Evolutionary conservation across 2,888 invertebrate genomes (phyloP), one percentile per base, ranked within the genome.

Genomic region (Pardosa pseudoannulata): DNA sequence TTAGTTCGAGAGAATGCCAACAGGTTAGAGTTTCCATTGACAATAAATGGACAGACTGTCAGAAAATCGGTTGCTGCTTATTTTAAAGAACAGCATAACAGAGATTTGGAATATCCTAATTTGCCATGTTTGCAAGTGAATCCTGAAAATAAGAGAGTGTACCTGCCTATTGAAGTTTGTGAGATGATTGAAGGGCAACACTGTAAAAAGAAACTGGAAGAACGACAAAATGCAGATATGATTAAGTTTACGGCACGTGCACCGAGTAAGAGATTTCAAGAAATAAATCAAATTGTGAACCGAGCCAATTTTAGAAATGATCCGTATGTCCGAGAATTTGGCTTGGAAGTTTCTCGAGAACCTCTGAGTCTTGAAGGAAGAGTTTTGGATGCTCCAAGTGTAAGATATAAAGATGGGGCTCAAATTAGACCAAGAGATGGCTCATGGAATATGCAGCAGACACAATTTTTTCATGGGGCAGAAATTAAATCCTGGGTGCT

Each of bases 71-170:
- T 89, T 1, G 68, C 71, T 0, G 36, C 82, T 0, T 89, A 89
- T 71, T 89, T 89, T 72, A 23, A 23, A 1, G 1, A 27, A 3
- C 70, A 79, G 16, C 76, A 88, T 56, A 78, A 41, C 0, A 50
- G 1, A 9, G n/a, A 6, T n/a, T 56, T 88, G 9, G 1, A 28
- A 36, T 89, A 62, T 68, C 83, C 88, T 7, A 70, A 88, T 32
- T 36, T 89, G 11, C 89, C 89, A 28, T 89, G 89, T 50, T 39
- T 89, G 16, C 81, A 88, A 68, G 88, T 82, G 9, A 88, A 88
- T 29, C 85, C 76, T 7, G 72, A 76, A 19, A 31, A 46, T 13
- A 88, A 87, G 39, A 62, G 50, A 28, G 68, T 83, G 0, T 88
- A 82, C 28, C 64, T 89, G 0, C 89, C 89, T 6, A 70, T 89